A percentile compares a stretch with the other conserved stretches of the same genome.
phyloP scores from a whole-genome alignment of 1,140 invertebrate species.

The Hermetia illucens region DNA sequence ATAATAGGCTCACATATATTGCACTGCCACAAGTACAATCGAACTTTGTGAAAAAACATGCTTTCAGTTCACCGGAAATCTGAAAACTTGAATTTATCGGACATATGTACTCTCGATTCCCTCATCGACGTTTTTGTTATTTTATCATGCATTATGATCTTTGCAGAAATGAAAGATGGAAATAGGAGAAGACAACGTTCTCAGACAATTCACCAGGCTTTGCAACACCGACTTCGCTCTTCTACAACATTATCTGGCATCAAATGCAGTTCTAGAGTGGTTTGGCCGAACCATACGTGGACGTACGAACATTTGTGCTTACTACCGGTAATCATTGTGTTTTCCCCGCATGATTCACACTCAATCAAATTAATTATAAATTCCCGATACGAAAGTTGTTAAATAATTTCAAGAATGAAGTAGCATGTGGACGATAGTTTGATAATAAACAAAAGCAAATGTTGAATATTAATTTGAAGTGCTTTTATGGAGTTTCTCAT shows the following conservation, averaged over 20 bases:
- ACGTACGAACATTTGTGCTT: not conserved
- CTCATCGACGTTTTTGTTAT: too few relatives aligned
- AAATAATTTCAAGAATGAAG: too few relatives aligned
- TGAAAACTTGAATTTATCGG: too few relatives aligned
- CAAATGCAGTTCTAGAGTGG: slow-evolving; percentile 4
- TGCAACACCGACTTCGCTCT: not conserved
- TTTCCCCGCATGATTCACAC: too few relatives aligned
- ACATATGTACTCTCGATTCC: too few relatives aligned
- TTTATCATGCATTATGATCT: not conserved
- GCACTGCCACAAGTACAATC: too few relatives aligned
- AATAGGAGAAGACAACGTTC: slow-evolving; percentile 1
- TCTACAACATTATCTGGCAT: not conserved
- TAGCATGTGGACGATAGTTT: too few relatives aligned
- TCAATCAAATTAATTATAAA: not conserved
- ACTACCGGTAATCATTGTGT: not conserved
- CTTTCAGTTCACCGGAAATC: too few relatives aligned
- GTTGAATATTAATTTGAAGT: too few relatives aligned
- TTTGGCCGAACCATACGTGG: slow-evolving; percentile 2
- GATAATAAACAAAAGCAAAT: too few relatives aligned
- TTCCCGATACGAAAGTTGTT: not conserved
- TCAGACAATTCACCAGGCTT: not conserved
- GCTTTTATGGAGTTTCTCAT: not conserved
- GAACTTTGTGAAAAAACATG: too few relatives aligned
- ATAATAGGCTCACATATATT: too few relatives aligned
- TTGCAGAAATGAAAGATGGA: not conserved